Evolutionary conservation across 2,113 vertebrate species (phyloP).

Genomic region (Phyllopteryx taeniolatus): DNA sequence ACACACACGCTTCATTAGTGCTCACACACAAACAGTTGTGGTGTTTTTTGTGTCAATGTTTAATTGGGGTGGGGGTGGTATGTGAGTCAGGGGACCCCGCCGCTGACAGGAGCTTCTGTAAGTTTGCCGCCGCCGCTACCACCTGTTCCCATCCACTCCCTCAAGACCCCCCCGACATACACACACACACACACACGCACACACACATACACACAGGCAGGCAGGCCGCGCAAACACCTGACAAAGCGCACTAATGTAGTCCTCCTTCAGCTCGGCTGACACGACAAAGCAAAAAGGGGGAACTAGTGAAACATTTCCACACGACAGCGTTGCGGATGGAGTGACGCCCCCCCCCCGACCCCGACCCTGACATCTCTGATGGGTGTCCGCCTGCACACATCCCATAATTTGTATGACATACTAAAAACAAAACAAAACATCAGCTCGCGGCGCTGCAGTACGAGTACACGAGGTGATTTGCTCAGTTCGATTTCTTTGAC

Average conservation of each 20-base stretch:
- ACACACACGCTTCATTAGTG: constrained; percentile 62
- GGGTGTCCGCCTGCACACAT: constrained; percentile 36
- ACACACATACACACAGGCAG: constrained; percentile 45
- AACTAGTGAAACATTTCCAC: constrained; percentile 61
- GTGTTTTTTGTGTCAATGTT: constrained; percentile 77
- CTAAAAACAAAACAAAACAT: not conserved
- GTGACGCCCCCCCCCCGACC: constrained; percentile 44
- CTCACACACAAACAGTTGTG: constrained; percentile 71
- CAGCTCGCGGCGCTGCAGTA: not conserved
- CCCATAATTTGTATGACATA: constrained; percentile 29
- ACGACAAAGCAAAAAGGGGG: constrained; percentile 48
- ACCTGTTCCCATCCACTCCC: constrained; percentile 69
- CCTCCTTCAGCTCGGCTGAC: constrained; percentile 60
- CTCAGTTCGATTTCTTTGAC: not conserved
- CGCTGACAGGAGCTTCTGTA: constrained; percentile 74
- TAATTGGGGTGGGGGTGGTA: constrained; percentile 64
- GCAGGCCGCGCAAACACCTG: constrained; percentile 49
- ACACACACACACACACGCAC: constrained; percentile 28
- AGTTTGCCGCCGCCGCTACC: constrained; percentile 62
- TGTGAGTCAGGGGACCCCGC: constrained; percentile 71
- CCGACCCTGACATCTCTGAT: constrained; percentile 41
- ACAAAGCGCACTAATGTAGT: constrained; percentile 67
- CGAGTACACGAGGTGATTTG: not conserved
- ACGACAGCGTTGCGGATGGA: constrained; percentile 57
- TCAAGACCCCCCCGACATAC: constrained; percentile 49